phyloP scores from a whole-genome alignment of 2,888 invertebrate genomes.

The Pachymerium ferrugineum region DNA sequence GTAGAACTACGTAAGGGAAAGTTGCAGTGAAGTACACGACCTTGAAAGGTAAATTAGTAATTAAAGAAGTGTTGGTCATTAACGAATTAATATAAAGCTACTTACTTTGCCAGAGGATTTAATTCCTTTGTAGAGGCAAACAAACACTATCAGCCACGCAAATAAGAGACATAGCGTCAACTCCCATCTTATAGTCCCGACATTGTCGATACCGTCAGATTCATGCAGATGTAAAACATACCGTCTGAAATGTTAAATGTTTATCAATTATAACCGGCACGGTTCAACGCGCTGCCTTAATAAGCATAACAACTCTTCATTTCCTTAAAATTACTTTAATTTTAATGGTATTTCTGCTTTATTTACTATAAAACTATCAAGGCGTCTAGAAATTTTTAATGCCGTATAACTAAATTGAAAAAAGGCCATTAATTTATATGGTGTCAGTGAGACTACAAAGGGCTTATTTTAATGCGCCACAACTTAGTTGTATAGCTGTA shows the following conservation, averaged over 20 bases:
- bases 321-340: no score
- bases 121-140: conserved; percentile 44
- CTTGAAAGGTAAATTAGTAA: conserved; percentile 36
- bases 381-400: no score
- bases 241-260: conserved; percentile 36
- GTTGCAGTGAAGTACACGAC: conserved; percentile 45
- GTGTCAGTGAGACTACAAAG: no score
- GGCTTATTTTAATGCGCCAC: no score
- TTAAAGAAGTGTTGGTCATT: conserved; percentile 9
- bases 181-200: conserved; percentile 43
- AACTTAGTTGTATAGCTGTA: no score
- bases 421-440: no score
- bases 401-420: no score
- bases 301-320: no score
- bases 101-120: conserved; percentile 45
- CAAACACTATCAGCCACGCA: conserved; percentile 44
- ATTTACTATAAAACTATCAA: no score
- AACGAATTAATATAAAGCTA: background rate
- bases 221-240: conserved; percentile 38
- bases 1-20: conserved; percentile 42
- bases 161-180: conserved; percentile 42
- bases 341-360: no score
- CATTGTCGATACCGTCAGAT: conserved; percentile 39
- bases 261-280: no score
- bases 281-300: no score